phyloP scores from a whole-genome alignment of 1,140 invertebrate genomes.

The Penaeus vannamei region DNA sequence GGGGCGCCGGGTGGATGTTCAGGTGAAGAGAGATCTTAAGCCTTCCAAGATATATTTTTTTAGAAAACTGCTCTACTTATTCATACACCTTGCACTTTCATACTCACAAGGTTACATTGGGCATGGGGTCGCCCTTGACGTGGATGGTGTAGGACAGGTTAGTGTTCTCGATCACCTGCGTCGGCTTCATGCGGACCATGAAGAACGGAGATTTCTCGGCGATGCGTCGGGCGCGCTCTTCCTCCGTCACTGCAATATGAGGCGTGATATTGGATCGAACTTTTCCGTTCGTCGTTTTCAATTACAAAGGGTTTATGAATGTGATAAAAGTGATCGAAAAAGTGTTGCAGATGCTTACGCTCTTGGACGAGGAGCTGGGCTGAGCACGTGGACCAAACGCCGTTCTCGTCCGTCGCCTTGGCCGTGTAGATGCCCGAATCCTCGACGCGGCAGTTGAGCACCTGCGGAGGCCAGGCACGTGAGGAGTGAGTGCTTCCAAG shows the following conservation, averaged over 20 bases:
- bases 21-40: too few species aligned
- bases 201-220: slow-evolving; percentile 85
- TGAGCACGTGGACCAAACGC: slow-evolving; percentile 83
- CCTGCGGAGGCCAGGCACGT: slow-evolving; percentile 74
- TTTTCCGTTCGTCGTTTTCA: too few species aligned
- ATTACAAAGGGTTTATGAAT: too few species aligned
- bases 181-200: slow-evolving; percentile 86
- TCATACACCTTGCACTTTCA: not conserved
- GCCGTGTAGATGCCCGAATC: slow-evolving; percentile 94
- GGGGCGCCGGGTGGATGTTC: not conserved
- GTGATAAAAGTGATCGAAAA: too few species aligned
- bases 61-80: too few species aligned
- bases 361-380: slow-evolving; percentile 88
- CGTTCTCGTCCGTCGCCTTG: slow-evolving; percentile 85
- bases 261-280: too few species aligned
- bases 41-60: too few species aligned
- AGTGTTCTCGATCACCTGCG: slow-evolving; percentile 88
- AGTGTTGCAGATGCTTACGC: slow-evolving; percentile 76
- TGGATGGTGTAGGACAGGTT: slow-evolving; percentile 91
- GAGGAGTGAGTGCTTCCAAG: not conserved
- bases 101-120: slow-evolving; percentile 82
- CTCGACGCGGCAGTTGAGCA: slow-evolving; percentile 84
- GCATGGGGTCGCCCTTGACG: slow-evolving; percentile 88
- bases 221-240: slow-evolving; percentile 79
- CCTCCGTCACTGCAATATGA: slow-evolving; percentile 77